Percentiles rank a stretch among this genome's conserved stretches.
Conservation (phyloP, 2,888 invertebrate species). For the Matsumyia berberina region DNA sequence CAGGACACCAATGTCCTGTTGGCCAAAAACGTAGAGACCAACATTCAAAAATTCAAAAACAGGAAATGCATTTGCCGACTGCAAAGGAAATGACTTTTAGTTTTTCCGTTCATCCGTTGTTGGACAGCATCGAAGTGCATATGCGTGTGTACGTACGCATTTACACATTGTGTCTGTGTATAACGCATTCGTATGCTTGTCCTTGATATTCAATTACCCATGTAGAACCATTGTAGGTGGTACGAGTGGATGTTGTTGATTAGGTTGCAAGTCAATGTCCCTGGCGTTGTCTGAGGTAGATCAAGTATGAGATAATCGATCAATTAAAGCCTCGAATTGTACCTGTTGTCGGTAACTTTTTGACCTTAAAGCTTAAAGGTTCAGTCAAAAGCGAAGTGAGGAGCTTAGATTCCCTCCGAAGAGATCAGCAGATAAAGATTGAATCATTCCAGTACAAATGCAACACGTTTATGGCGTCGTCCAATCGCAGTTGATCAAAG, state of each 20-base stretch:
- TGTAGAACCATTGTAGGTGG: background rate
- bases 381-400: too few relatives aligned
- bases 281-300: conserved; percentile 6
- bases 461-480: too few relatives aligned
- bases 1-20: conserved; percentile 44
- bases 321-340: conserved; percentile 9
- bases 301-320: conserved; percentile 54
- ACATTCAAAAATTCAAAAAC: conserved; percentile 77
- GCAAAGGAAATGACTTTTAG: conserved; percentile 84
- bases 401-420: too few relatives aligned
- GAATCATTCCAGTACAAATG: too few relatives aligned
- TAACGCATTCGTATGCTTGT: conserved; percentile 21
- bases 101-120: conserved; percentile 77
- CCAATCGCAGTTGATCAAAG: too few relatives aligned
- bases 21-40: conserved; percentile 28
- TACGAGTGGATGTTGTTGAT: conserved; percentile 33
- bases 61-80: conserved; percentile 84
- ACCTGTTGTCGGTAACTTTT: background rate
- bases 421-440: too few relatives aligned
- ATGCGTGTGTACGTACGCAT: conserved; percentile 6
- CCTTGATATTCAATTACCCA: conserved; percentile 65
- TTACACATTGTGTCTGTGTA: background rate
- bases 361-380: too few relatives aligned
- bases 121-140: background rate
- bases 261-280: conserved; percentile 34